Conservation (phyloP, 1,140 invertebrate species). For the Rhopalosiphum maidis region DNA sequence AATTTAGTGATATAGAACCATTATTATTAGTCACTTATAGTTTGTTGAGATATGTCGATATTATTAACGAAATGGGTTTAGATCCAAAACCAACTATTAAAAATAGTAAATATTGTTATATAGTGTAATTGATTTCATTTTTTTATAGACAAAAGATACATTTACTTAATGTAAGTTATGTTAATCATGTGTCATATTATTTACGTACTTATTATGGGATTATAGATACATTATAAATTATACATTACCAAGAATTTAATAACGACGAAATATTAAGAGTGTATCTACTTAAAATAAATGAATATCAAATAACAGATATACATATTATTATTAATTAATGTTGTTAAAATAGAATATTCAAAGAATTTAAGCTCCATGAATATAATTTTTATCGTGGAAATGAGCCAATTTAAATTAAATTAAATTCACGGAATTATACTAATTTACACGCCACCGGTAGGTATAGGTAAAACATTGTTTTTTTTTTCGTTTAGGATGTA, state of each 20-base stretch:
- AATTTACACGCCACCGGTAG: not conserved
- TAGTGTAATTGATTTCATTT: not conserved
- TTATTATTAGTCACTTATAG: not conserved
- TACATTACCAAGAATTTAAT: not conserved
- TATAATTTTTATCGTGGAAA: slow-evolving; percentile 24
- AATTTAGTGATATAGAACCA: not conserved
- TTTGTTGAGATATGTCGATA: not conserved
- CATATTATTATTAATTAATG: not conserved
- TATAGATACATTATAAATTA: not conserved
- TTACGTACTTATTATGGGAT: not conserved
- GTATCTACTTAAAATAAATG: not conserved
- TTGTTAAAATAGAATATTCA: not conserved
- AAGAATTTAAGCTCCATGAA: not conserved
- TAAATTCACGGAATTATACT: not conserved
- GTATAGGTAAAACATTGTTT: not conserved
- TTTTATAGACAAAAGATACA: not conserved
- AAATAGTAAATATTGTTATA: not conserved
- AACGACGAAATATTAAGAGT: not conserved
- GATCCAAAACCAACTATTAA: not conserved
- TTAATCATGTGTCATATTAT: not conserved
- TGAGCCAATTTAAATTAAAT: slow-evolving; percentile 21
- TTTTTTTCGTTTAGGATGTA: not conserved
- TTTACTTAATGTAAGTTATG: not conserved
- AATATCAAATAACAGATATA: not conserved
- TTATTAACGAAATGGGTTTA: not conserved